Evolutionary conservation across 2,888 invertebrate species (phyloP).

Genomic region (Aphodius granarius): DNA sequence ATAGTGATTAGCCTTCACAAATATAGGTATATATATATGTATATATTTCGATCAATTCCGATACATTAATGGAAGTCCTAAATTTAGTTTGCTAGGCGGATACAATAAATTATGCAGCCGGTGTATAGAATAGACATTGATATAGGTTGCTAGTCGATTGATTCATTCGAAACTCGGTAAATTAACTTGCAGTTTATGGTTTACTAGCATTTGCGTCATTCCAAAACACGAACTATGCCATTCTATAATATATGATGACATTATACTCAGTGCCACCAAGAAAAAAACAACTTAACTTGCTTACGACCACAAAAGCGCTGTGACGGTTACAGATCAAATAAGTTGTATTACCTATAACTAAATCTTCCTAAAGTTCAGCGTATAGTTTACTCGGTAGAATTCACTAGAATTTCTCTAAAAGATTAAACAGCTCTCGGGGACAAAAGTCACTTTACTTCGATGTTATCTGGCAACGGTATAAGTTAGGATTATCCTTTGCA

Average conservation of each 20-base stretch:
- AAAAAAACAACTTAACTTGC: too few species aligned
- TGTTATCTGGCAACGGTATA: neutral
- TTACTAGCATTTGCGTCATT: neutral
- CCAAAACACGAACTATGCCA: neutral
- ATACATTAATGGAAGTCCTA: neutral
- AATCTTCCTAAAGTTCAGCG: too few species aligned
- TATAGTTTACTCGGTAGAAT: neutral
- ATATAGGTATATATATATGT: too few species aligned
- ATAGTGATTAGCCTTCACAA: neutral
- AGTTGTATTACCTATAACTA: too few species aligned
- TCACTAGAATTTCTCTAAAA: neutral
- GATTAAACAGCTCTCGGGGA: neutral
- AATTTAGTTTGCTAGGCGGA: neutral
- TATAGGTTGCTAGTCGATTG: neutral
- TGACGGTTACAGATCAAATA: too few species aligned
- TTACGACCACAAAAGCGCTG: too few species aligned
- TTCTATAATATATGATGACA: too few species aligned
- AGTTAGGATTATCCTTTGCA: neutral
- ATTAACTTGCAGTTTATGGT: neutral
- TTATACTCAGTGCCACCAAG: too few species aligned
- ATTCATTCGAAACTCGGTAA: neutral
- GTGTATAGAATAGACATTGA: neutral
- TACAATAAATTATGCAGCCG: neutral
- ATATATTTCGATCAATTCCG: too few species aligned
- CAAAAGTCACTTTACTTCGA: neutral